Conservation (phyloP, 2,888 invertebrate genomes). For the Pristionchus arcanus region DNA sequence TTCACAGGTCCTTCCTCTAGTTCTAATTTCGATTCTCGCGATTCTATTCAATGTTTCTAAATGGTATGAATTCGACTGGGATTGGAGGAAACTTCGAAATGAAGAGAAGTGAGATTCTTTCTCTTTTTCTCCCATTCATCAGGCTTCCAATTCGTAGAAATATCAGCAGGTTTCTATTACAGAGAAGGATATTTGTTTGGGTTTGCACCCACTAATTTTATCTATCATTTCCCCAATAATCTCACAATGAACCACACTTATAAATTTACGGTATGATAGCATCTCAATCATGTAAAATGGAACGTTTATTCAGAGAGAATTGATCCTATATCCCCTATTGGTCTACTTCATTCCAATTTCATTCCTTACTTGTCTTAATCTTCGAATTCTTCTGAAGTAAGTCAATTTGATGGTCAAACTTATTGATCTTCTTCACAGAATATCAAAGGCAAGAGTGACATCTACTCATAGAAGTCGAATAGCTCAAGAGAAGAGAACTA, state of each 20-base stretch:
- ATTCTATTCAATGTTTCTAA: slow-evolving; percentile 75
- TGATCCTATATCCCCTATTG: slow-evolving; percentile 73
- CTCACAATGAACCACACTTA: slow-evolving; percentile 19
- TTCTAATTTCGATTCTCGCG: slow-evolving; percentile 70
- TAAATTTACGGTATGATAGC: slow-evolving; percentile 22
- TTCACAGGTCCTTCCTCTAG: slow-evolving; percentile 64
- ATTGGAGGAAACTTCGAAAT: slow-evolving; percentile 7
- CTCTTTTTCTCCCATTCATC: background rate
- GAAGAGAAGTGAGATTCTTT: background rate
- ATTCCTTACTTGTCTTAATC: slow-evolving; percentile 75
- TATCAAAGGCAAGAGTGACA: slow-evolving; percentile 27
- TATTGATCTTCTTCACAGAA: slow-evolving; percentile 56
- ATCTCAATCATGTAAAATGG: no score
- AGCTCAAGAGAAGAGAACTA: slow-evolving; percentile 67
- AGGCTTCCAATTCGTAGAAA: background rate
- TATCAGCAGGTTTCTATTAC: background rate
- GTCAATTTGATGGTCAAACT: slow-evolving; percentile 51
- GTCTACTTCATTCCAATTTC: slow-evolving; percentile 76
- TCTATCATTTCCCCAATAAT: background rate
- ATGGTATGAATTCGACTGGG: slow-evolving; percentile 76
- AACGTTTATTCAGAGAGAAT: slow-evolving; percentile 69
- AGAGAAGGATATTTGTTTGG: slow-evolving; percentile 37
- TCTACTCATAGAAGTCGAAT: slow-evolving; percentile 61
- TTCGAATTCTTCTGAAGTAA: slow-evolving; percentile 70
- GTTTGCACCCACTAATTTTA: background rate